A percentile compares a stretch with the other conserved stretches of the same genome.
Evolutionary conservation across 2,888 invertebrate genomes (phyloP).

Genomic region (Megastigmus dorsalis): DNA sequence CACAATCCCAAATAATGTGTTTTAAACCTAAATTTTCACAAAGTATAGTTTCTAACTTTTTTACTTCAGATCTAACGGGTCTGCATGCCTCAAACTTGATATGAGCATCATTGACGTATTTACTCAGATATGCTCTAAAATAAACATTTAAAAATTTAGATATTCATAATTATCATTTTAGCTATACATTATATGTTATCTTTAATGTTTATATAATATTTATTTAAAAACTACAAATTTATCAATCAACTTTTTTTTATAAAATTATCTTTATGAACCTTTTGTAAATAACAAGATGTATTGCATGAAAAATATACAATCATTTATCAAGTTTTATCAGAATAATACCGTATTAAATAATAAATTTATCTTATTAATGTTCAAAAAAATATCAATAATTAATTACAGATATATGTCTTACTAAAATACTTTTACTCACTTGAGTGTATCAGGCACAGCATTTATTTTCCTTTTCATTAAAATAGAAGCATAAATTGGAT

Average conservation of each 20-base stretch:
- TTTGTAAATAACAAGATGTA: too few species aligned
- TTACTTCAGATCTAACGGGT: slow-evolving; percentile 85
- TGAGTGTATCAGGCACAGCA: slow-evolving; percentile 69
- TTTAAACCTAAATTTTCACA: slow-evolving; percentile 77
- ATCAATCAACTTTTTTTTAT: slow-evolving; percentile 53
- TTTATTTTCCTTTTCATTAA: slow-evolving; percentile 75
- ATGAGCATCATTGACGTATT: slow-evolving; percentile 82
- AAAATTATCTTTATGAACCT: neutral
- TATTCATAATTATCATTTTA: too few species aligned
- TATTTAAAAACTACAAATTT: slow-evolving; percentile 36
- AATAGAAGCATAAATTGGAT: slow-evolving; percentile 76
- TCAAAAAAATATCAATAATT: neutral
- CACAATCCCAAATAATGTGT: slow-evolving; percentile 86
- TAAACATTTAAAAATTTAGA: slow-evolving; percentile 46
- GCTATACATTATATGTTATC: too few species aligned
- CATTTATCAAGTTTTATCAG: neutral
- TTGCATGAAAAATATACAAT: neutral
- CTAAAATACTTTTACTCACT: slow-evolving; percentile 60
- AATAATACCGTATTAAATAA: too few species aligned
- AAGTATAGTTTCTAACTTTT: slow-evolving; percentile 79
- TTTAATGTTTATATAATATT: too few species aligned
- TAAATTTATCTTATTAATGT: too few species aligned
- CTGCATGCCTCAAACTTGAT: slow-evolving; percentile 80
- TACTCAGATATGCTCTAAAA: slow-evolving; percentile 83
- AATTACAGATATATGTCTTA: neutral